Evolutionary conservation across 2,113 vertebrate species (phyloP), one percentile per base, ranked within the genome.

Genomic region (Alligator mississippiensis): DNA sequence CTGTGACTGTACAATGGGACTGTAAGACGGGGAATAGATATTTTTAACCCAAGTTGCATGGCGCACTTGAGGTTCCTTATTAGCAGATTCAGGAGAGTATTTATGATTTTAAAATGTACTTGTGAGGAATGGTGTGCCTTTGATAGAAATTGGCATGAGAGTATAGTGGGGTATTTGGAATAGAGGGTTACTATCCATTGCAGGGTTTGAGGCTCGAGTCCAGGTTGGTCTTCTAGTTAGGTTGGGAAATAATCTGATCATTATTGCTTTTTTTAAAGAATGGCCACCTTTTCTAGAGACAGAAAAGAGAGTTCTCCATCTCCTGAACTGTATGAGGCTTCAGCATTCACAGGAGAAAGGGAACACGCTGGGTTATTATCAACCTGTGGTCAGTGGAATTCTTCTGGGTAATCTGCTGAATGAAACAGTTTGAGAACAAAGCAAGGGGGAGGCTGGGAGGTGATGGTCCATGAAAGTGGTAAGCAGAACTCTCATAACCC

Each of bases 381-480:
- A 95, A 95, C 59, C 47, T 84, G 92, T 62, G 87, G 89, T 57
- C 61, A 87, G 89, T 96, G 95, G 92, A 97, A 89, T 66, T 83
- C 22, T 80, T 95, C 93, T 93, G 87, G 92, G 93, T 84, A 82
- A 70, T 88, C 89, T 92, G 85, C 89, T 86, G 93, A 90, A 89
- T 72, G 75, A 77, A 96, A 80, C 24, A 28, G 77, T 95, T 94
- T 91, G 70, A 95, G 94, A 87, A 92, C 91, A 94, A 92, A 95
- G 88, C 95, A 70, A 86, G 88, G 93, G 70, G 95, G 82, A 83
- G 85, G 34, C 59, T 97, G 95, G 95, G 90, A 92, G 79, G 88
- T 91, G 94, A 93, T 93, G 93, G 94, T 74, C 95, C 95, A 89
- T 96, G 95, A 89, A 95, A 89, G 77, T 88, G 76, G 78, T 5